Conservation (phyloP, 2,888 invertebrate species). For the Teleiodes luculella region DNA sequence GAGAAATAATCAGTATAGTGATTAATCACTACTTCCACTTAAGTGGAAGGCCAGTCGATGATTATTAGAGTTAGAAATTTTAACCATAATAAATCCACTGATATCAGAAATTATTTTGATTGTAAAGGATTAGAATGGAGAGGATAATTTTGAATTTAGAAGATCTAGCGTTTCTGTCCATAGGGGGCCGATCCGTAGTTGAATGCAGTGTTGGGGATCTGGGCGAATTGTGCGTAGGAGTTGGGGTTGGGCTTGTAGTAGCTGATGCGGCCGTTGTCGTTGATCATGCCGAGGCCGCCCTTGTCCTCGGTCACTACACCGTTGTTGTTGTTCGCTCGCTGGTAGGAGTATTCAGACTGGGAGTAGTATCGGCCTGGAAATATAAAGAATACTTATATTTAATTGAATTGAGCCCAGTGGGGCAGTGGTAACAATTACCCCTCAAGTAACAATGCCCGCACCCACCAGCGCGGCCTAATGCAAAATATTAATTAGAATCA, state of each 20-base stretch:
- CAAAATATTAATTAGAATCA: no score
- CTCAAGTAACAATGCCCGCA: no score
- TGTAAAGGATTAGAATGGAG: no score
- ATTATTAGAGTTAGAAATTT: no score
- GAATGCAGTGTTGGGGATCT: neutral
- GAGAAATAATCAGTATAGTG: no score
- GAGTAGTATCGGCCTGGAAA: slow-evolving; percentile 59
- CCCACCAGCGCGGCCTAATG: no score
- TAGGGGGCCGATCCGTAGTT: neutral
- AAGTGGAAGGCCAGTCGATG: no score
- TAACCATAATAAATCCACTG: no score
- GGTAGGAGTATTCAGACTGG: slow-evolving; percentile 81
- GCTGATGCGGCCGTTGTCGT: slow-evolving; percentile 84
- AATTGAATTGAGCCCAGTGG: no score
- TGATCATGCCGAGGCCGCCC: slow-evolving; percentile 81
- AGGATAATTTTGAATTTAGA: neutral
- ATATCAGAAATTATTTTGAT: no score
- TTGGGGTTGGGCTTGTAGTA: slow-evolving; percentile 63
- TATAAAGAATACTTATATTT: neutral
- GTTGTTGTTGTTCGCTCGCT: slow-evolving; percentile 51
- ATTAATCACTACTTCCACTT: no score
- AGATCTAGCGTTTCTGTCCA: neutral
- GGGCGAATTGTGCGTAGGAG: neutral
- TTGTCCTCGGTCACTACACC: slow-evolving; percentile 79
- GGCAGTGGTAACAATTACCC: no score